Percentiles rank a stretch among this genome's conserved stretches.
These are phyloP conservation scores for Psilanteris sp. DNA, from an alignment of 1,140 invertebrate genomes.

Conservation along the genomic window DNA sequence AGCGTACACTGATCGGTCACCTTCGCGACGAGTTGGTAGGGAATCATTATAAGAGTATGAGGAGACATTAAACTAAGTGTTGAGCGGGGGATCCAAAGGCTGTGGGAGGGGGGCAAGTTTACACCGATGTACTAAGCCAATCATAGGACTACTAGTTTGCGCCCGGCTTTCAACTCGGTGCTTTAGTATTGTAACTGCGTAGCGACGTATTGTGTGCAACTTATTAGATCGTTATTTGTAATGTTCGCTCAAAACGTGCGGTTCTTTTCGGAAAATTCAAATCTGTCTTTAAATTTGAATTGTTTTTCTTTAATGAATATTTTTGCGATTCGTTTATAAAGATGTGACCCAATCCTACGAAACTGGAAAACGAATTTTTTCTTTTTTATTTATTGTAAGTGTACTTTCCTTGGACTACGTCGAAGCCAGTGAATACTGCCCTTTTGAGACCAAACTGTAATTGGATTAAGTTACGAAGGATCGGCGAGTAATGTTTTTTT, in stretches of 20 bases:
- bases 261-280: too few relatives aligned
- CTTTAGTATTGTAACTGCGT: not conserved
- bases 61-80: slow-evolving; percentile 11
- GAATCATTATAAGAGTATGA: slow-evolving; percentile 22
- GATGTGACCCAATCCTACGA: slow-evolving; percentile 2
- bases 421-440: slow-evolving; percentile 1
- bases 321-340: not conserved
- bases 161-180: slow-evolving; percentile 48
- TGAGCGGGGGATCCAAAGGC: slow-evolving; percentile 10
- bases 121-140: slow-evolving; percentile 31
- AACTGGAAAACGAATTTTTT: not conserved
- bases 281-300: too few relatives aligned
- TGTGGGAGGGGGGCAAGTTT: slow-evolving; percentile 52
- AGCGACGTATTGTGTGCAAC: slow-evolving; percentile 5
- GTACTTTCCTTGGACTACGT: slow-evolving; percentile 4
- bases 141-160: slow-evolving; percentile 56
- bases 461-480: slow-evolving; percentile 16
- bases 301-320: not conserved
- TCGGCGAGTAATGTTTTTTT: slow-evolving; percentile 38
- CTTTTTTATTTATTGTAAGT: not conserved
- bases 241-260: slow-evolving; percentile 5
- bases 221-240: not conserved
- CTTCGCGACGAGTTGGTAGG: slow-evolving; percentile 55
- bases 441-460: slow-evolving; percentile 15
- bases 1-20: slow-evolving; percentile 70